Evolutionary conservation across 2,888 invertebrate genomes (phyloP).

Genomic region (Mythimna impura): DNA sequence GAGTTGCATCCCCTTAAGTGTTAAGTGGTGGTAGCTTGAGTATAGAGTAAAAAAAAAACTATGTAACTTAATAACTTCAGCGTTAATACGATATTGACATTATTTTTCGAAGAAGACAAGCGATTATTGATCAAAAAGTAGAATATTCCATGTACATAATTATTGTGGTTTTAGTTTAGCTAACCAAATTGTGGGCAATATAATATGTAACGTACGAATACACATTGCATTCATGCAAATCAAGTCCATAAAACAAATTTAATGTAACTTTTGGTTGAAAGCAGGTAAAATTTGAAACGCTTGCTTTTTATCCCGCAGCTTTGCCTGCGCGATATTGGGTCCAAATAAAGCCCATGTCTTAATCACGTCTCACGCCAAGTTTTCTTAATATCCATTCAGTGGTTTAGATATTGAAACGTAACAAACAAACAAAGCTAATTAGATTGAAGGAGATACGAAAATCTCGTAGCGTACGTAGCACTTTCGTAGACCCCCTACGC

Average conservation of each 20-base stretch:
- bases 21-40: too few species aligned
- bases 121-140: too few species aligned
- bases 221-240: not conserved
- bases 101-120: too few species aligned
- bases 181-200: not conserved
- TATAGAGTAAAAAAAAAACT: too few species aligned
- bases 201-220: not conserved
- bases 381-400: not conserved
- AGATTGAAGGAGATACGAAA: slow-evolving; percentile 1
- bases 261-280: not conserved
- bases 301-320: not conserved
- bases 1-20: too few species aligned
- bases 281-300: not conserved
- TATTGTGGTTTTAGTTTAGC: not conserved
- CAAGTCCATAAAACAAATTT: slow-evolving; percentile 12
- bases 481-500: slow-evolving; percentile 56
- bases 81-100: too few species aligned
- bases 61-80: too few species aligned
- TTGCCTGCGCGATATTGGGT: not conserved
- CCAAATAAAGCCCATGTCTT: not conserved
- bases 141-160: not conserved
- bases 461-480: slow-evolving; percentile 20
- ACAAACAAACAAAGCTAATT: not conserved
- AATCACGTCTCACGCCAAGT: not conserved
- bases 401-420: too few species aligned